Evolutionary conservation across 2,113 vertebrate species (phyloP).

Genomic region (Lampris megalopsis): DNA sequence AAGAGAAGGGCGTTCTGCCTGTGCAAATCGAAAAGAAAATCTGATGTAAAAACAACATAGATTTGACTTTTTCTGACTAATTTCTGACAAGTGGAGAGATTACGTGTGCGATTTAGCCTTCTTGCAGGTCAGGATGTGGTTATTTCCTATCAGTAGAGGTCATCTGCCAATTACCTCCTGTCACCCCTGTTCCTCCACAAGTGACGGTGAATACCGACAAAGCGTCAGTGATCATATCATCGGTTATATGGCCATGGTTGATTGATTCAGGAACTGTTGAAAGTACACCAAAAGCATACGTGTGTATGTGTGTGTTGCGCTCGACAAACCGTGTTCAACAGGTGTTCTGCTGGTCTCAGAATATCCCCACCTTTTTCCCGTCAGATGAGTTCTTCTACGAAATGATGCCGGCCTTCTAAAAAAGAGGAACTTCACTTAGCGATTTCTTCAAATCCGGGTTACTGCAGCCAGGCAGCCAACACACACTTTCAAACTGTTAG

Average conservation of each 20-base stretch:
- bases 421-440: slow-evolving; percentile 77
- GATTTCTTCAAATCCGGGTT: slow-evolving; percentile 27
- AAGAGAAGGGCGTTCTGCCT: slow-evolving; percentile 1
- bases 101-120: slow-evolving; percentile 28
- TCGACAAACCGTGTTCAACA: slow-evolving; percentile 51
- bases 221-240: slow-evolving; percentile 29
- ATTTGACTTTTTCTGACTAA: slow-evolving; percentile 26
- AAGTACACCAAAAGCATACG: slow-evolving; percentile 29
- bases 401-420: slow-evolving; percentile 64
- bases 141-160: slow-evolving; percentile 57
- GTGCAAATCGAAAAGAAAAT: neutral
- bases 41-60: slow-evolving; percentile 25
- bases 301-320: slow-evolving; percentile 31
- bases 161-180: slow-evolving; percentile 59
- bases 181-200: slow-evolving; percentile 29
- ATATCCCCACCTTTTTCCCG: slow-evolving; percentile 59
- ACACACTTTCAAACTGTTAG: slow-evolving; percentile 25
- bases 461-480: slow-evolving; percentile 26
- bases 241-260: neutral
- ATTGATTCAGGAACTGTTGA: slow-evolving; percentile 32
- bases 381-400: slow-evolving; percentile 75
- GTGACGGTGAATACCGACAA: slow-evolving; percentile 40
- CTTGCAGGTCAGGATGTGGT: slow-evolving; percentile 54
- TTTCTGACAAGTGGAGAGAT: slow-evolving; percentile 53
- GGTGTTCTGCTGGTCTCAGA: slow-evolving; percentile 48